These are phyloP conservation scores for Hydriomena furcata DNA, from an alignment of 2,888 invertebrate species.

Conservation along the genomic window DNA sequence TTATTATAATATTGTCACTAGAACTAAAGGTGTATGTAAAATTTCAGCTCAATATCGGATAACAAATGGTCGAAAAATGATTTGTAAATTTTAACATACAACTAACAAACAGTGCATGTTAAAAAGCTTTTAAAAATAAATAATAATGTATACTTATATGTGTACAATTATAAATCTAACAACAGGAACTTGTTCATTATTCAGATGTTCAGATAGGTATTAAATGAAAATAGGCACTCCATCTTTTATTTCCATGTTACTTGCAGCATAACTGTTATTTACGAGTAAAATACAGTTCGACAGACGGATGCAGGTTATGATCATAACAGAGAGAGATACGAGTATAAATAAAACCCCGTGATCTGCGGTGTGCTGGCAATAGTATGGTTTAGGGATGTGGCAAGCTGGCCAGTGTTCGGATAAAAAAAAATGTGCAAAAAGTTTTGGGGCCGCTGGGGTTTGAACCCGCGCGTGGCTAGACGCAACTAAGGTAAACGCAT, in stretches of 20 bases:
- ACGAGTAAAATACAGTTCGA: constrained; percentile 9
- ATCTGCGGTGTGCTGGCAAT: constrained; percentile 18
- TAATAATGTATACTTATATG: no score
- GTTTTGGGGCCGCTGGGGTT: not conserved
- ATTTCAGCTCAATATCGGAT: no score
- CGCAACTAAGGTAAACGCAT: not conserved
- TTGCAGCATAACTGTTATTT: constrained; percentile 4
- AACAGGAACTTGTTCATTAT: no score
- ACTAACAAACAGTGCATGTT: no score
- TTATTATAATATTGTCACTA: no score
- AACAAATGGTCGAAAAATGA: no score
- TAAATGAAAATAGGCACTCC: not conserved
- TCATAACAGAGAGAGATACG: constrained; percentile 17
- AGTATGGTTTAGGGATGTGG: constrained; percentile 16
- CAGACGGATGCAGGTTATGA: constrained; percentile 14
- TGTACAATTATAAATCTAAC: no score
- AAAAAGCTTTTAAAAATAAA: no score
- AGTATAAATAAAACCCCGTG: not conserved
- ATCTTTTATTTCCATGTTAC: not conserved
- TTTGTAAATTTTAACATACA: no score
- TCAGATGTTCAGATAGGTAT: no score
- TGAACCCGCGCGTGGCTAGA: not conserved
- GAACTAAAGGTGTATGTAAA: no score
- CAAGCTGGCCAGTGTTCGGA: not conserved
- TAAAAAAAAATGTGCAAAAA: no score